These are phyloP conservation scores for Narcine bancroftii DNA, from an alignment of 2,113 vertebrate species.

Conservation along the genomic window DNA sequence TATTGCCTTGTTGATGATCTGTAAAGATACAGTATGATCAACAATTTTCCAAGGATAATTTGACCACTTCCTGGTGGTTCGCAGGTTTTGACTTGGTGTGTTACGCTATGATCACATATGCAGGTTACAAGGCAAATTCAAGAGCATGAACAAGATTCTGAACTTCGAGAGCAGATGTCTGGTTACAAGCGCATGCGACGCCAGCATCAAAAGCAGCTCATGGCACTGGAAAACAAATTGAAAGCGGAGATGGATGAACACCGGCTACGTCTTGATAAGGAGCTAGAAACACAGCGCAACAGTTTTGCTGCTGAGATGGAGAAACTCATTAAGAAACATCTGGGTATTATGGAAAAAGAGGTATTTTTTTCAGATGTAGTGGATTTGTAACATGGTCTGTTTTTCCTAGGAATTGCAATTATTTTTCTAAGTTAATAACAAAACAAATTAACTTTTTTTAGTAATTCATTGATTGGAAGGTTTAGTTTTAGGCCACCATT, in stretches of 20 bases:
- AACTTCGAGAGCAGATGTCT: slow-evolving; percentile 93
- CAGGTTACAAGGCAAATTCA: slow-evolving; percentile 98
- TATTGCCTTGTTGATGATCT: neutral
- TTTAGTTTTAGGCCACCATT: too few relatives aligned
- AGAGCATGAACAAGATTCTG: slow-evolving; percentile 94
- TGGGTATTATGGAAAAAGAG: slow-evolving; percentile 93
- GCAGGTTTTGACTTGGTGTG: neutral
- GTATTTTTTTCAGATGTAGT: slow-evolving; percentile 50
- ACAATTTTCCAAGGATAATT: neutral
- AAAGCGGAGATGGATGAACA: slow-evolving; percentile 98
- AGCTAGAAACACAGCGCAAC: slow-evolving; percentile 93
- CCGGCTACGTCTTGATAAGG: slow-evolving; percentile 92
- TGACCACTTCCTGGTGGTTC: neutral
- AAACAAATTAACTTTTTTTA: neutral
- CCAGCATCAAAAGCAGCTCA: slow-evolving; percentile 95
- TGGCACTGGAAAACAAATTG: slow-evolving; percentile 95
- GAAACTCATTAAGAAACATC: slow-evolving; percentile 95
- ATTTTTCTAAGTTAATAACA: neutral
- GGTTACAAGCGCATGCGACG: slow-evolving; percentile 97
- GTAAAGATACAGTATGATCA: neutral
- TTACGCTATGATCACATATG: slow-evolving; percentile 23
- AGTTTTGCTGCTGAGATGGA: slow-evolving; percentile 95
- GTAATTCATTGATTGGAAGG: too few relatives aligned
- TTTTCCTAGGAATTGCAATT: neutral
- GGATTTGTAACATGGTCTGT: neutral